phyloP scores from a whole-genome alignment of 2,113 vertebrate genomes.

The Brachyistius frenatus region DNA sequence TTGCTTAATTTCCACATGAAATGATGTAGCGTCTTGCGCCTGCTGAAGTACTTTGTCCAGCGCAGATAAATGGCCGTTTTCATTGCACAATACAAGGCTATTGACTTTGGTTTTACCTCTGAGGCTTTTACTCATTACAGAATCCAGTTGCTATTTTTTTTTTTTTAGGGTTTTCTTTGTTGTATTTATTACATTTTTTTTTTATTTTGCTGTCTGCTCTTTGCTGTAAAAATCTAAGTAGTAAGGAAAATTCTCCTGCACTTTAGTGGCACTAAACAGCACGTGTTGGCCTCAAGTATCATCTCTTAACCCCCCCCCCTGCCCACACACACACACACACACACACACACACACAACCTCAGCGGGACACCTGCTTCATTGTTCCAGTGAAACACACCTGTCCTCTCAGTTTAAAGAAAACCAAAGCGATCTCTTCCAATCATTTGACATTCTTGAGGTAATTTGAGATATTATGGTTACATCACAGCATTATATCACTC shows the following conservation, averaged over 20 bases:
- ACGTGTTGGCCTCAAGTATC: constrained; percentile 28
- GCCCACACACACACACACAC: no score
- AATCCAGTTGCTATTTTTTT: neutral
- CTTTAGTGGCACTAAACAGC: constrained; percentile 25
- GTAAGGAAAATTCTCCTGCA: neutral
- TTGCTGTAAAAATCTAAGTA: constrained; percentile 2
- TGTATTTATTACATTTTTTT: neutral
- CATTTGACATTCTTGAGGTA: no score
- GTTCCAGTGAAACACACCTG: constrained; percentile 65
- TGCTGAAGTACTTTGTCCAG: constrained; percentile 46
- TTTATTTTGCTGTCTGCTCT: neutral
- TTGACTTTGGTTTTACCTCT: neutral
- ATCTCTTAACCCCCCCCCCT: constrained; percentile 18
- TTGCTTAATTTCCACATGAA: constrained; percentile 56
- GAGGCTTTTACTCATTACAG: constrained; percentile 1
- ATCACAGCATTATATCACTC: constrained; percentile 16
- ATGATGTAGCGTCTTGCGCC: constrained; percentile 37
- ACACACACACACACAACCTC: constrained; percentile 1
- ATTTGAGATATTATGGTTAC: neutral
- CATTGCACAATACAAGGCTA: constrained; percentile 18
- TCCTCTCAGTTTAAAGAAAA: constrained; percentile 17
- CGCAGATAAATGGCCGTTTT: constrained; percentile 18
- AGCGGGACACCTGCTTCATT: constrained; percentile 65
- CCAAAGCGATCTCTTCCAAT: neutral
- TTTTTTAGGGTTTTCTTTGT: constrained; percentile 11